A percentile compares a stretch with the other conserved stretches of the same genome.
These are phyloP conservation scores for Isichthys henryi DNA, from an alignment of 2,113 vertebrate species.

Conservation along the genomic window DNA sequence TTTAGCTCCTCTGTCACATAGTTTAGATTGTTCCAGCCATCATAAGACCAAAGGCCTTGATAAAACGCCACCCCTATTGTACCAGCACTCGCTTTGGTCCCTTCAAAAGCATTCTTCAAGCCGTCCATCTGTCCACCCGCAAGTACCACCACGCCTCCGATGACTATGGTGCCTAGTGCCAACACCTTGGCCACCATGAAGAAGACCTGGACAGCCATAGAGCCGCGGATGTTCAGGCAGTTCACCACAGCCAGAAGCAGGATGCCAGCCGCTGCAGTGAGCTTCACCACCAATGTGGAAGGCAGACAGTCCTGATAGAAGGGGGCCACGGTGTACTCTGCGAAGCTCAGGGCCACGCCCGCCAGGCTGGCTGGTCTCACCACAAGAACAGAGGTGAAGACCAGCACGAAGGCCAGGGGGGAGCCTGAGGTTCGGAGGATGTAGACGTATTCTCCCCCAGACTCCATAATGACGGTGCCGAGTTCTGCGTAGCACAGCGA, in stretches of 20 bases:
- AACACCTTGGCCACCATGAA: conserved; percentile 55
- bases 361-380: conserved; percentile 58
- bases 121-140: conserved; percentile 41
- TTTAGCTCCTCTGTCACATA: conserved; percentile 58
- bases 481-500: conserved; percentile 70
- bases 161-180: conserved; percentile 48
- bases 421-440: conserved; percentile 68
- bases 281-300: conserved; percentile 47
- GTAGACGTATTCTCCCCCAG: conserved; percentile 75
- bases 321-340: conserved; percentile 55
- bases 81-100: conserved; percentile 34
- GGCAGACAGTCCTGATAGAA: conserved; percentile 64
- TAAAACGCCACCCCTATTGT: conserved; percentile 55
- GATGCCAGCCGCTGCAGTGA: conserved; percentile 54
- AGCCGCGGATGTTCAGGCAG: conserved; percentile 50
- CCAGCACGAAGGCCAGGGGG: conserved; percentile 66
- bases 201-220: conserved; percentile 47
- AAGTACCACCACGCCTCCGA: conserved; percentile 44
- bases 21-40: conserved; percentile 64
- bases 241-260: conserved; percentile 55
- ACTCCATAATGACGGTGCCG: conserved; percentile 67
- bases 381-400: conserved; percentile 59
- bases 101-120: conserved; percentile 53
- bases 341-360: conserved; percentile 65
- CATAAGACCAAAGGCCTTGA: conserved; percentile 63